Percentiles rank a stretch among this genome's conserved stretches.
Evolutionary conservation across 2,888 invertebrate species (phyloP).

Genomic region (Nesidiocoris tenuis): DNA sequence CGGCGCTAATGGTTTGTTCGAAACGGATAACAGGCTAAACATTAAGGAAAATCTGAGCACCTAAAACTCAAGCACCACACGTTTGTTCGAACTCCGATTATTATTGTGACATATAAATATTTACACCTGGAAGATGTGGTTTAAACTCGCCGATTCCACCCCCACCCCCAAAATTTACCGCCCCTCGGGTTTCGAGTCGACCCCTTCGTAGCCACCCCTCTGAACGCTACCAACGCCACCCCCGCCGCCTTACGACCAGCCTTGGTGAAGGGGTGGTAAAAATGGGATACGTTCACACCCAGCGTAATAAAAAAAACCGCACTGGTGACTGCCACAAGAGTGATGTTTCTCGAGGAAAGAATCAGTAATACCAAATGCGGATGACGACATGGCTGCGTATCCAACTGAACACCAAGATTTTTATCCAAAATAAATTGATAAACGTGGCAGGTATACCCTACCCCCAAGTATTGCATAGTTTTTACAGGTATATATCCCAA

Average conservation of each 20-base stretch:
- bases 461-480: too few species aligned
- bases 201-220: constrained; percentile 10
- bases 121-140: constrained; percentile 39
- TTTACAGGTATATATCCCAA: too few species aligned
- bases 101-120: constrained; percentile 23
- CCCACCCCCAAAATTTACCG: background rate
- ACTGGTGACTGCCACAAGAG: too few species aligned
- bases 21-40: background rate
- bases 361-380: too few species aligned
- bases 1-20: background rate
- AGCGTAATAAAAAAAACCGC: too few species aligned
- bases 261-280: background rate
- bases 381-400: too few species aligned
- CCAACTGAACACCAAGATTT: too few species aligned
- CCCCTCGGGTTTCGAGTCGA: background rate
- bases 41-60: background rate
- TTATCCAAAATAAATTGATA: too few species aligned
- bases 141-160: constrained; percentile 12
- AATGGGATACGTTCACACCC: too few species aligned
- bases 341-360: too few species aligned
- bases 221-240: background rate
- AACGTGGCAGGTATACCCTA: too few species aligned
- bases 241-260: background rate
- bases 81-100: background rate
- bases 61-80: background rate